phyloP scores from a whole-genome alignment of 2,888 invertebrate genomes.

The Azorinus chamasolen region DNA sequence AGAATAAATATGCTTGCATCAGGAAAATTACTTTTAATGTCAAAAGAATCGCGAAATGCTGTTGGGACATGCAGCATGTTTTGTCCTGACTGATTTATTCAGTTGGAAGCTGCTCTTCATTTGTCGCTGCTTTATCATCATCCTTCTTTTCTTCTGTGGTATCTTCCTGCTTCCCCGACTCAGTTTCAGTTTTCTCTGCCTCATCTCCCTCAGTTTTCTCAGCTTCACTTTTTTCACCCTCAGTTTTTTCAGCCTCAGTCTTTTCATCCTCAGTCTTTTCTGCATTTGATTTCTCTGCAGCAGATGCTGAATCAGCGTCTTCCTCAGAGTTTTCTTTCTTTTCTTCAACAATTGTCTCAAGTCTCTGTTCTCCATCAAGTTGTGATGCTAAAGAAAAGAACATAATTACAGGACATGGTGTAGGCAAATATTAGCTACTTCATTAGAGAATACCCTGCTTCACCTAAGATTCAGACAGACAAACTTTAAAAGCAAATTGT shows the following conservation, averaged over 20 bases:
- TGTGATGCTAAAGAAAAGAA: too few species aligned
- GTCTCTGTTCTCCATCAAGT: conserved; percentile 39
- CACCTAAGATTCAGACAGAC: too few species aligned
- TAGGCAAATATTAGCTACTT: too few species aligned
- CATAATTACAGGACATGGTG: too few species aligned
- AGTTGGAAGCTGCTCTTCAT: conserved; percentile 6
- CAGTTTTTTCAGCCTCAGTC: conserved; percentile 36
- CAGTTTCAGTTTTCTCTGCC: conserved; percentile 3
- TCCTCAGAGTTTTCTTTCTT: conserved; percentile 62
- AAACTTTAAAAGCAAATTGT: too few species aligned
- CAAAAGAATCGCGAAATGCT: too few species aligned
- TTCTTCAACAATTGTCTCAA: conserved; percentile 70
- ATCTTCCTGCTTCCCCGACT: not conserved
- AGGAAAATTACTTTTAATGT: too few species aligned
- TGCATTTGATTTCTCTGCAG: conserved; percentile 27
- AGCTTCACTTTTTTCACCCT: conserved; percentile 8
- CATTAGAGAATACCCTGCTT: too few species aligned
- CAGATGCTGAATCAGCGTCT: conserved; percentile 19
- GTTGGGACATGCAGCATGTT: too few species aligned
- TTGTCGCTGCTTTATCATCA: conserved; percentile 16
- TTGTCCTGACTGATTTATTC: too few species aligned
- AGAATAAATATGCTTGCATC: too few species aligned
- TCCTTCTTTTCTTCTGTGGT: not conserved
- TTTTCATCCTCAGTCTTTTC: conserved; percentile 28
- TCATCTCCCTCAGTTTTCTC: conserved; percentile 15